A percentile compares a stretch with the other conserved stretches of the same genome.
These are phyloP conservation scores for Synanceia verrucosa DNA, from an alignment of 2,797 vertebrate genomes.

Conservation along the genomic window DNA sequence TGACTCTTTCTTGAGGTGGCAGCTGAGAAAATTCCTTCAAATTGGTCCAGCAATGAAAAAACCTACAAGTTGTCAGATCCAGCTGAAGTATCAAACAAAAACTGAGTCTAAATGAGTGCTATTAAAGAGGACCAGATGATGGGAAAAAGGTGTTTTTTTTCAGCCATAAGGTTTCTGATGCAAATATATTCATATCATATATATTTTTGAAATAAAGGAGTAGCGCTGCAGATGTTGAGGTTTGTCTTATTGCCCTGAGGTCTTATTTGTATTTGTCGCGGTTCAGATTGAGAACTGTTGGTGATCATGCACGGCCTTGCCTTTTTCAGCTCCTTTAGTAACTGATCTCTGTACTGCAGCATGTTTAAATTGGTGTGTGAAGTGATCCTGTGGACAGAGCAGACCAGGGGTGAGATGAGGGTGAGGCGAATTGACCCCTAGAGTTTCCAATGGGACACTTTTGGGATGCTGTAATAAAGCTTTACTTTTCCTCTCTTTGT, in stretches of 20 bases:
- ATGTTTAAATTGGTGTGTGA: constrained; percentile 37
- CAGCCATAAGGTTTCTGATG: constrained; percentile 49
- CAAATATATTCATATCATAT: too few relatives aligned
- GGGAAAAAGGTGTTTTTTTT: constrained; percentile 63
- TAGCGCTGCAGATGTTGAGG: constrained; percentile 64
- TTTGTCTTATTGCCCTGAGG: constrained; percentile 48
- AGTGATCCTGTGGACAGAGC: constrained; percentile 18
- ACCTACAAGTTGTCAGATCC: constrained; percentile 40
- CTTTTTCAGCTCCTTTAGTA: constrained; percentile 14
- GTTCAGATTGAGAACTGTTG: constrained; percentile 35
- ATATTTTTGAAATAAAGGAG: constrained; percentile 58
- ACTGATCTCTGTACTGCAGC: constrained; percentile 21
- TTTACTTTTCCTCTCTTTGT: constrained; percentile 47
- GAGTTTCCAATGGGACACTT: constrained; percentile 42
- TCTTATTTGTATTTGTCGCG: constrained; percentile 42
- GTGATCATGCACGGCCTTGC: constrained; percentile 21
- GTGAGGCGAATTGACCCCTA: constrained; percentile 33
- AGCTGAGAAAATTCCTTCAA: constrained; percentile 51
- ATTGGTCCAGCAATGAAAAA: constrained; percentile 51
- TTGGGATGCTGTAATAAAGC: constrained; percentile 34
- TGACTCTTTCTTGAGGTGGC: constrained; percentile 63
- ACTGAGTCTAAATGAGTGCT: constrained; percentile 39
- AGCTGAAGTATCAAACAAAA: constrained; percentile 59
- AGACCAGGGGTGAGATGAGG: constrained; percentile 24
- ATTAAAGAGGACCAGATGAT: constrained; percentile 78